Evolutionary conservation across 2,797 vertebrate species (phyloP).

Genomic region (Rhinoraja longicauda): DNA sequence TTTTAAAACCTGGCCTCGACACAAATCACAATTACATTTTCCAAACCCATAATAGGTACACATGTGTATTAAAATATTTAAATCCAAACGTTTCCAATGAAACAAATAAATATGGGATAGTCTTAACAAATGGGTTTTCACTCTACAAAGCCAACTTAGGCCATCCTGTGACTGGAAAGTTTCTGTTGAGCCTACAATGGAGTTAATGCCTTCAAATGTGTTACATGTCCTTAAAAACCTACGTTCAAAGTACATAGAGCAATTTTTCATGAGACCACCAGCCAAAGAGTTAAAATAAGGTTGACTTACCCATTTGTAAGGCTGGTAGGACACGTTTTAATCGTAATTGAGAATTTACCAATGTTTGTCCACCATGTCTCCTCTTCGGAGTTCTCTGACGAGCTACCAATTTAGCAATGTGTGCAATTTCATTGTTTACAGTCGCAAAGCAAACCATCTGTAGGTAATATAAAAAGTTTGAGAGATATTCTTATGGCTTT

Average conservation of each 20-base stretch:
- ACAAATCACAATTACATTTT: background rate
- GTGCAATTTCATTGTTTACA: conserved; percentile 68
- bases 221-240: background rate
- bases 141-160: background rate
- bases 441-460: conserved; percentile 70
- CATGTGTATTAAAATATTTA: background rate
- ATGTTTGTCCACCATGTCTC: conserved; percentile 59
- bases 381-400: conserved; percentile 73
- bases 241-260: background rate
- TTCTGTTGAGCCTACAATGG: background rate
- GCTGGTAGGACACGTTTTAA: conserved; percentile 64
- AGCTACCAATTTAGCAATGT: conserved; percentile 80
- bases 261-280: background rate
- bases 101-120: background rate
- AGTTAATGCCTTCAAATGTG: background rate
- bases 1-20: background rate
- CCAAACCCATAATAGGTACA: background rate
- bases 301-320: conserved; percentile 62
- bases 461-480: background rate
- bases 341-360: conserved; percentile 80
- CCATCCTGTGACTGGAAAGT: background rate
- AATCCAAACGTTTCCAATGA: background rate
- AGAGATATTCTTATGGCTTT: background rate
- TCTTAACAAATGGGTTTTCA: background rate
- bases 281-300: background rate